Conservation (phyloP, 1,140 invertebrate genomes). For the Calliopsis andreniformis region DNA sequence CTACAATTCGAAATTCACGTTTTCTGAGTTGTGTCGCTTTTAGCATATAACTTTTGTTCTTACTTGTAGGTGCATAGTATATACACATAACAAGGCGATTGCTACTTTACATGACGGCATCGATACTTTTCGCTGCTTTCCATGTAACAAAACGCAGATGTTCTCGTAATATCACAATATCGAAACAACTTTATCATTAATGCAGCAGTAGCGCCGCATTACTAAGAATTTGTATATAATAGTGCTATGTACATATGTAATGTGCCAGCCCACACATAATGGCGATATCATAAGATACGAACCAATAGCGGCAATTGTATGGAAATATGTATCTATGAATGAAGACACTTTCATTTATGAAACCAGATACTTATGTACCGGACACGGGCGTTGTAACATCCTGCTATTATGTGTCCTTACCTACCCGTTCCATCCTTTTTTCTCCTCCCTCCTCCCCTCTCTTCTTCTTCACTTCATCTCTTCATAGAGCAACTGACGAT, state of each 20-base stretch:
- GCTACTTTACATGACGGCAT: not conserved
- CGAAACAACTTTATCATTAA: constrained; percentile 77
- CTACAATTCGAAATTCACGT: too few species aligned
- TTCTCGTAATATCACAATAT: constrained; percentile 62
- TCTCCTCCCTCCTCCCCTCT: constrained; percentile 51
- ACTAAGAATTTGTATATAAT: constrained; percentile 80
- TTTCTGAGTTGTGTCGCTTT: too few species aligned
- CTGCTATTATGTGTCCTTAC: constrained; percentile 80
- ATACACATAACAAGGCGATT: too few species aligned
- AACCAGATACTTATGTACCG: constrained; percentile 80
- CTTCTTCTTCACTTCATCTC: constrained; percentile 60
- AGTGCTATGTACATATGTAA: constrained; percentile 79
- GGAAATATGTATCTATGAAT: constrained; percentile 81
- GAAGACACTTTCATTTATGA: constrained; percentile 81
- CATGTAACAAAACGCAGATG: not conserved
- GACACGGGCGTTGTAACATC: constrained; percentile 80
- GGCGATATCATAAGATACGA: constrained; percentile 79
- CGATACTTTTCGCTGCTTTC: constrained; percentile 1
- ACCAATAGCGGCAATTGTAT: constrained; percentile 80
- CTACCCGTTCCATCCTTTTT: constrained; percentile 70
- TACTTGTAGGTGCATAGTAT: too few species aligned
- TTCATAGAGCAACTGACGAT: constrained; percentile 46
- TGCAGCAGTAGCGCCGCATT: constrained; percentile 76
- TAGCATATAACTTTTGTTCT: too few species aligned
- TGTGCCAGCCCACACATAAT: constrained; percentile 72